phyloP scores from a whole-genome alignment of 1,140 invertebrate species.

The Diorhabda elongata region DNA sequence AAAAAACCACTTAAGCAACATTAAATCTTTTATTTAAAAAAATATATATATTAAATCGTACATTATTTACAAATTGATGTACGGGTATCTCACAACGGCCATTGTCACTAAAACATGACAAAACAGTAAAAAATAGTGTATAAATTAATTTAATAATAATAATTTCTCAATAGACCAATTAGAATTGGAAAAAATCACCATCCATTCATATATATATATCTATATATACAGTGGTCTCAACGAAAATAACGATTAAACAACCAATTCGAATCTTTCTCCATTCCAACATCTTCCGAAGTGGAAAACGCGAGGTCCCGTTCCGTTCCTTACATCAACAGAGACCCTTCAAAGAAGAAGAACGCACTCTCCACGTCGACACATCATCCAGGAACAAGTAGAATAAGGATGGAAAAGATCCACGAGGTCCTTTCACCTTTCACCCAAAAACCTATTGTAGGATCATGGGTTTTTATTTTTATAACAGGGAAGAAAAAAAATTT shows the following conservation, averaged over 20 bases:
- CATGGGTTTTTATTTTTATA: not conserved
- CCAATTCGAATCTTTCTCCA: not conserved
- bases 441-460: not conserved
- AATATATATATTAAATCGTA: not conserved
- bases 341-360: no score
- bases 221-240: not conserved
- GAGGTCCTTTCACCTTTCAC: not conserved
- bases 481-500: not conserved
- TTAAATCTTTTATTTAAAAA: not conserved
- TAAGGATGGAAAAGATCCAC: not conserved
- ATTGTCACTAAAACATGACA: slow-evolving; percentile 2
- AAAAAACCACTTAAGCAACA: not conserved
- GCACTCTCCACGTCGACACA: no score
- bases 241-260: not conserved
- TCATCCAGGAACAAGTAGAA: no score
- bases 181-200: no score
- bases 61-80: not conserved
- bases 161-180: not conserved
- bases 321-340: no score
- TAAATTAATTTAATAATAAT: not conserved
- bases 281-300: not conserved
- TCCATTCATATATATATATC: not conserved
- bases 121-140: not conserved
- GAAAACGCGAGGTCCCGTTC: no score
- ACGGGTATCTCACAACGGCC: not conserved